These are phyloP conservation scores for Tragelaphus strepsiceros DNA, from an alignment of 2,113 vertebrate genomes.

Conservation along the genomic window DNA sequence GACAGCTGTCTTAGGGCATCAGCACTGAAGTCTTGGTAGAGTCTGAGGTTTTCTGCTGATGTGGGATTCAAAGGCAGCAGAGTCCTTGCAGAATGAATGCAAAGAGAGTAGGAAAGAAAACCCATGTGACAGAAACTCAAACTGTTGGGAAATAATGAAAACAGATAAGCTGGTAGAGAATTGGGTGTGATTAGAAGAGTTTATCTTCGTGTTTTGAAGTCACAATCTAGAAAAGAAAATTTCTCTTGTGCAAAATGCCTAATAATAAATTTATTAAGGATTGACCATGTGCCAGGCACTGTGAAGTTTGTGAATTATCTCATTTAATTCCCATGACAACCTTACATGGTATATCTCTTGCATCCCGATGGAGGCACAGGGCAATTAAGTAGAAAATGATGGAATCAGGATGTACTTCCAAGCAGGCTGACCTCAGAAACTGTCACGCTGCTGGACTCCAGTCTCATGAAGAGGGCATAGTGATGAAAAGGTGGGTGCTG, in stretches of 20 bases:
- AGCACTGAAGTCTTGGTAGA: neutral
- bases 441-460: neutral
- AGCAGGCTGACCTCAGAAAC: neutral
- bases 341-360: neutral
- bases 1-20: neutral
- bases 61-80: neutral
- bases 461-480: neutral
- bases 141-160: neutral
- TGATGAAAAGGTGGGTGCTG: neutral
- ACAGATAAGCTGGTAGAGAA: neutral
- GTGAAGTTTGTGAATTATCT: neutral
- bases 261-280: neutral
- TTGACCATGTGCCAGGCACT: neutral
- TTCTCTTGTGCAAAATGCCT: neutral
- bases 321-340: neutral
- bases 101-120: neutral
- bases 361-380: neutral
- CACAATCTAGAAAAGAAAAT: conserved; percentile 13
- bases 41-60: neutral
- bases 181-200: neutral
- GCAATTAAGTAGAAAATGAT: neutral
- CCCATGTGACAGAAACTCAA: neutral
- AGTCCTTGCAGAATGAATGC: neutral
- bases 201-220: neutral
- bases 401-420: neutral